Evolutionary conservation across 2,888 invertebrate species (phyloP), one percentile per base, ranked within the genome.

Genomic region (Villa cingulata): DNA sequence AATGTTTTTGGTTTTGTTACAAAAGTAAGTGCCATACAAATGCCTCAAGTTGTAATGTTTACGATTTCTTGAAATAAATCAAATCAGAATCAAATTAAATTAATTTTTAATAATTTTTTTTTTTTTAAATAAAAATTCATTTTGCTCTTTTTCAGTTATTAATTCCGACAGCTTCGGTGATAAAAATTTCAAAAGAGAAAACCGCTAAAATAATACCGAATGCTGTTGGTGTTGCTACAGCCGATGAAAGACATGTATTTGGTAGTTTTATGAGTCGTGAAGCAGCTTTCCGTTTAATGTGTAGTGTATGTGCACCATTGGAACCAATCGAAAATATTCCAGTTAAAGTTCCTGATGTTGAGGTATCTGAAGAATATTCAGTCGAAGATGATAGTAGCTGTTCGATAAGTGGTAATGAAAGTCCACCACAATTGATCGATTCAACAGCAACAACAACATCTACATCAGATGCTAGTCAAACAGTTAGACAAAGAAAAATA

Each of bases 1-100:
- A 92, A 92, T 69, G 91, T 95, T 50, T 90, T 92, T 68, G 92
- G 92, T 61, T 88, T 90, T 70, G 87, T 91, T 55, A 89, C 91
- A 61, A 88, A 88, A 80, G 88, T 89, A 70, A 74, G 73, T 59
- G 10, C n/a, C 19, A 14, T 38, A 16, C 10, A 9, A 17, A n/a
- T n/a, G n/a, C n/a, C n/a, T n/a, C n/a, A n/a, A n/a, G n/a, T n/a
- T n/a, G n/a, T n/a, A n/a, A n/a, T n/a, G n/a, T n/a, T n/a, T n/a
- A n/a, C n/a, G n/a, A n/a, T n/a, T n/a, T n/a, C n/a, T n/a, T n/a
- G n/a, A n/a, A n/a, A n/a, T n/a, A n/a, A n/a, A n/a, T n/a, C n/a
- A n/a, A n/a, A n/a, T n/a, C n/a, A n/a, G n/a, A n/a, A n/a, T n/a
- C n/a, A n/a, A n/a, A n/a, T n/a, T n/a, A n/a, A n/a, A n/a, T n/a